Percentiles rank a stretch among this genome's conserved stretches.
Conservation (phyloP, 2,113 vertebrate species). For the Triplophysa dalaica region DNA sequence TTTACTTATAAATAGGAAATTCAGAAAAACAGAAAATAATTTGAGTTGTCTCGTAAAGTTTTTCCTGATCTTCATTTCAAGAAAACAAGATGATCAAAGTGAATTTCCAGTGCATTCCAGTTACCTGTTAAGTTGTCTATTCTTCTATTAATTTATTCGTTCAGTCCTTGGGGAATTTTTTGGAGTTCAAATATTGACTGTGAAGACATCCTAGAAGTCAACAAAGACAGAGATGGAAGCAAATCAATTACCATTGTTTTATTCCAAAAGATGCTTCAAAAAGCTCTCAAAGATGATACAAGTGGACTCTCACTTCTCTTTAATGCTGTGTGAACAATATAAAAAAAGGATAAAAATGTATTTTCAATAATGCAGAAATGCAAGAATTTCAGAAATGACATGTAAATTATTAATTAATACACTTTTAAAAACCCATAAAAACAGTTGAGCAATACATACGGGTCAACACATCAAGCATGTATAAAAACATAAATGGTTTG, state of each 20-base stretch:
- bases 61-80: background rate
- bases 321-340: background rate
- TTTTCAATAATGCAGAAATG: no score
- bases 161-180: background rate
- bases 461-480: background rate
- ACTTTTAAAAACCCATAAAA: background rate
- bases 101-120: background rate
- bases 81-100: background rate
- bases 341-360: background rate
- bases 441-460: background rate
- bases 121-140: background rate
- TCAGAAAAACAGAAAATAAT: no score
- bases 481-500: background rate
- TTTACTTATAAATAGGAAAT: no score
- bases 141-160: no score
- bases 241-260: conserved; percentile 28
- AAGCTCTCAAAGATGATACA: background rate
- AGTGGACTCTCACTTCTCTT: background rate
- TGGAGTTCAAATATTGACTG: background rate
- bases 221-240: conserved; percentile 19
- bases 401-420: no score
- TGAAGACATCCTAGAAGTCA: conserved; percentile 22
- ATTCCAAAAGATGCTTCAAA: background rate
- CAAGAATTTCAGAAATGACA: no score
- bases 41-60: no score